Evolutionary conservation across 2,888 invertebrate genomes (phyloP), one percentile per base, ranked within the genome.

Genomic region (Melanargia galathea): DNA sequence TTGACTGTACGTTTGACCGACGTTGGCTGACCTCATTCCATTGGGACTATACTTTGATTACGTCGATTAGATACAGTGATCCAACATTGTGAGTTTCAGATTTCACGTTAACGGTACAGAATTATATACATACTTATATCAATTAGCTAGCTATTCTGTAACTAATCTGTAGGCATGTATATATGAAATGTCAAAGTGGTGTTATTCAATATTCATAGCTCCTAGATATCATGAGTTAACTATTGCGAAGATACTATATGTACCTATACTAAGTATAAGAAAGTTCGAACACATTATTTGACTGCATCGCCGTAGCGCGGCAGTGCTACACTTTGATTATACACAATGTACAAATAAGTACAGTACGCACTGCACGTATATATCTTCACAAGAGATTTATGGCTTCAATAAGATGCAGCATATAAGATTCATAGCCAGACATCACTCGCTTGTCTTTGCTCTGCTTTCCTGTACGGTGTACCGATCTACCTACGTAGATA

Each of bases 1-100:
- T 40, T 55, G 33, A 61, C n/a, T 61, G 54, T 61, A 61, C 54
- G 16, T 54, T 13, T 63, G 49, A 11, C 26, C 38, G 56, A 46
- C 24, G 56, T 64, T 57, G 46, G 51, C 45, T 54, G 60, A 52
- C 64, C 64, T 51, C 45, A 57, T 61, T 64, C 20, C 56, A 11
- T 43, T 33, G 16, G 18, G 18, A 45, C 43, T 45, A 46, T 24
- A 38, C 35, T 51, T 52, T 38, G 18, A 52, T 57, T 60, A 57
- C 30, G n/a, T 18, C 35, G 45, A 49, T 49, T 60, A n/a, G n/a
- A n/a, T n/a, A 24, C 40, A 49, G 22, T n/a, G n/a, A 40, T 18
- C 18, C 24, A 48, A 22, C 46, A 46, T 46, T 46, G 48, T 13
- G 16, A 26, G 48, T 49, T 46, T 49, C 48, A 8, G 16, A 49